Evolutionary conservation across 2,113 vertebrate genomes (phyloP), one percentile per base, ranked within the genome.

Genomic region (Zonotrichia leucophrys): DNA sequence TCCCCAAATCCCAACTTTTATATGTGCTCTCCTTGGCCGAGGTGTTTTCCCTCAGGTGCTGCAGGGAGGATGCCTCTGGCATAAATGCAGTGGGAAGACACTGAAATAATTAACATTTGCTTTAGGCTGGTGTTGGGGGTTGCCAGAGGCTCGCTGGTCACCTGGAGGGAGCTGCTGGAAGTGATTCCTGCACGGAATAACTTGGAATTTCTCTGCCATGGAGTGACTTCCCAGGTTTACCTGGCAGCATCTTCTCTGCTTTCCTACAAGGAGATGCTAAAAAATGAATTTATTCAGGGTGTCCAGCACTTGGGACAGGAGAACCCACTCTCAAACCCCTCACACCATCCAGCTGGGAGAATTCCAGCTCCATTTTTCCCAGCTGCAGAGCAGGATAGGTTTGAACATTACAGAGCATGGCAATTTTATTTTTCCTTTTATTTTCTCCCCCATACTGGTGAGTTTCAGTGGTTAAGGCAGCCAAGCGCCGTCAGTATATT

Each of bases 381-480:
- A n/a, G 33, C 1, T 88, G 72, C 55, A 55, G 53, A 56, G 28
- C 2, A 27, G 72, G 9, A 11, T 1, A 3, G 11, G 10, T 15
- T 93, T 72, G 24, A 35, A 10, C 21, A 0, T 37, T 20, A 3
- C 2, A 5, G 5, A 83, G 21, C 0, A 1, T 14, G 30, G 35
- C 8, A 4, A 10, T 55, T 47, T 53, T 25, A 21, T n/a, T 47
- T 70, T 70, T 52, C 23, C 64, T 31, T 41, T 23, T 33, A 10
- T 64, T 52, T 4, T 22, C 24, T 47, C 37, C 20, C 20, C 25
- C 25, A 1, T 8, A 1, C 70, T 76, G 74, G 76, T 12, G 87
- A 89, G 80, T 96, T 93, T 76, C 89, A 84, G 91, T 27, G 87
- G 89, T 92, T 82, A 81, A 89, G 79, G 74, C 96, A 72, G 92